Evolutionary conservation across 2,888 invertebrate species (phyloP).

Genomic region (Amphipoea lucens): DNA sequence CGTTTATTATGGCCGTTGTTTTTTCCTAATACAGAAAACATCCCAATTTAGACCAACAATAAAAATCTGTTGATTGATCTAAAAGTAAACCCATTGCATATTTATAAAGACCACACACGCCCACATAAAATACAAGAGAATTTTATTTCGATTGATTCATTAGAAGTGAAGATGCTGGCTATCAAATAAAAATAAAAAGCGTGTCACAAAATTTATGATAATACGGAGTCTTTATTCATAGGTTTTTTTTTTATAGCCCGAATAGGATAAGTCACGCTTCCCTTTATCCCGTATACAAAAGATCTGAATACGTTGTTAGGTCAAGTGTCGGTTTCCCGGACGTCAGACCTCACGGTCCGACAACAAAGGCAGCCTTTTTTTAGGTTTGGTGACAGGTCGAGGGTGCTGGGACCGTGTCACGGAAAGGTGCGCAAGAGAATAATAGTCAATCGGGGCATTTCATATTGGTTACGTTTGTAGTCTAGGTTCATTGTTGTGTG

Average conservation of each 20-base stretch:
- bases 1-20: neutral
- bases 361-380: slow-evolving; percentile 81
- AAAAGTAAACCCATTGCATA: slow-evolving; percentile 41
- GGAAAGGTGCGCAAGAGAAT: slow-evolving; percentile 53
- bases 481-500: slow-evolving; percentile 35
- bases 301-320: slow-evolving; percentile 87
- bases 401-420: slow-evolving; percentile 71
- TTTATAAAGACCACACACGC: slow-evolving; percentile 67
- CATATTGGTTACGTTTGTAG: slow-evolving; percentile 32
- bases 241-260: slow-evolving; percentile 74
- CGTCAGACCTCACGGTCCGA: slow-evolving; percentile 78
- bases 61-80: slow-evolving; percentile 41
- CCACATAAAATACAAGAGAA: slow-evolving; percentile 58
- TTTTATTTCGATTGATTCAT: slow-evolving; percentile 68
- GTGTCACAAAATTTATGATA: slow-evolving; percentile 79
- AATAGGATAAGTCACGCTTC: slow-evolving; percentile 86
- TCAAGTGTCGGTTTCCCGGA: slow-evolving; percentile 89
- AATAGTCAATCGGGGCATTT: slow-evolving; percentile 46
- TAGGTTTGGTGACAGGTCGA: slow-evolving; percentile 82
- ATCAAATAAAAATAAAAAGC: slow-evolving; percentile 70
- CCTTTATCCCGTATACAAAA: slow-evolving; percentile 85
- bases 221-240: slow-evolving; percentile 80
- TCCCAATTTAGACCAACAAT: slow-evolving; percentile 26
- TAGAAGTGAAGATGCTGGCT: slow-evolving; percentile 64
- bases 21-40: slow-evolving; percentile 15